Percentiles rank a stretch among this genome's conserved stretches.
Evolutionary conservation across 2,797 vertebrate genomes (phyloP).

Genomic region (Rhincodon typus): DNA sequence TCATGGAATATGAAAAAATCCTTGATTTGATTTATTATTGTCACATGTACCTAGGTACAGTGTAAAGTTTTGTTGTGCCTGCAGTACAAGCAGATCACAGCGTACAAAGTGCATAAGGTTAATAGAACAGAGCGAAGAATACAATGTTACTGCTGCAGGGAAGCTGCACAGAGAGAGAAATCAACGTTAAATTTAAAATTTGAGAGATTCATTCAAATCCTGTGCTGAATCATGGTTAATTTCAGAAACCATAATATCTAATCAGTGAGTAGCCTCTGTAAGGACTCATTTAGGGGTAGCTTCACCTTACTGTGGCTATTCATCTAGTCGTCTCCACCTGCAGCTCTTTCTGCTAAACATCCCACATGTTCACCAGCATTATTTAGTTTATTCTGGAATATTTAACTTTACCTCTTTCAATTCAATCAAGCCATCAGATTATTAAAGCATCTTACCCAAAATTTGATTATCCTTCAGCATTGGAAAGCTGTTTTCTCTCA

Average conservation of each 20-base stretch:
- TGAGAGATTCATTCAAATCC: too few relatives aligned
- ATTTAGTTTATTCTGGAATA: not conserved
- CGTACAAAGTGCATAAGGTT: too few relatives aligned
- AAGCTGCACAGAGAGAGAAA: too few relatives aligned
- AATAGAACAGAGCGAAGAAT: too few relatives aligned
- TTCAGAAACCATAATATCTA: not conserved
- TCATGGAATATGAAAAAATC: not conserved
- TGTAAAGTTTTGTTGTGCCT: too few relatives aligned
- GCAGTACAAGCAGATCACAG: too few relatives aligned
- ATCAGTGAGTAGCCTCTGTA: not conserved
- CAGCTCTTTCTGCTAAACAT: not conserved
- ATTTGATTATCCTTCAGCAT: not conserved
- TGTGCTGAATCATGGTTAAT: not conserved
- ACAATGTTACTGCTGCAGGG: too few relatives aligned
- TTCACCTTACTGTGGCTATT: not conserved
- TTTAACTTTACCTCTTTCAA: not conserved
- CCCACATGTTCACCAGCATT: not conserved
- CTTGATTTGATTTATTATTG: not conserved
- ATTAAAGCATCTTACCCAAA: not conserved
- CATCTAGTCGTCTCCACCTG: not conserved
- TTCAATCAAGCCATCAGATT: not conserved
- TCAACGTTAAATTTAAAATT: too few relatives aligned
- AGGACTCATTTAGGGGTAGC: not conserved
- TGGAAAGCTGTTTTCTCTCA: not conserved
- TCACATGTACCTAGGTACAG: too few relatives aligned